These are phyloP conservation scores for Nomada lathburiana DNA, from an alignment of 2,888 invertebrate genomes.

Conservation along the genomic window DNA sequence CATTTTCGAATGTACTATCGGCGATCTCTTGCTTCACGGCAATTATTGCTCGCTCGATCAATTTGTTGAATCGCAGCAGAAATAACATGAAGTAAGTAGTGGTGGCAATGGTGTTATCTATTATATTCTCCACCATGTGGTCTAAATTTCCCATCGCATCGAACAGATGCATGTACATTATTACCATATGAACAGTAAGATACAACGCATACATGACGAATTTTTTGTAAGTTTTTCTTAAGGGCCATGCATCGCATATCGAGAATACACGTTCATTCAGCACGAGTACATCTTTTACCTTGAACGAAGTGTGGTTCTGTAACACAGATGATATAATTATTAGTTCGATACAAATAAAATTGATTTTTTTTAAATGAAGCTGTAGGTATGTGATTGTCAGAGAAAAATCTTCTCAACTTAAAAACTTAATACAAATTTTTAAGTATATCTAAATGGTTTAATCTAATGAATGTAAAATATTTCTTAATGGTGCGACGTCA, in stretches of 20 bases:
- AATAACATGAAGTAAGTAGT: conserved; percentile 1
- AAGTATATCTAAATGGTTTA: too few relatives aligned
- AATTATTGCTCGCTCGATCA: neutral
- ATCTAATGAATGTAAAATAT: too few relatives aligned
- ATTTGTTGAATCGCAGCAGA: conserved; percentile 14
- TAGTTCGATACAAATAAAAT: too few relatives aligned
- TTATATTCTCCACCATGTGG: neutral
- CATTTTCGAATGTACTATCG: neutral
- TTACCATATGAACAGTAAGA: neutral
- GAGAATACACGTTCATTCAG: conserved; percentile 5
- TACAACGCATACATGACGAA: conserved; percentile 3
- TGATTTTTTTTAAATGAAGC: too few relatives aligned
- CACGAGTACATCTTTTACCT: conserved; percentile 11
- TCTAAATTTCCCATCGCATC: conserved; percentile 7
- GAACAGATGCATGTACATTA: conserved; percentile 16
- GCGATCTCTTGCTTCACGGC: conserved; percentile 1
- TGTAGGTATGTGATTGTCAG: too few relatives aligned
- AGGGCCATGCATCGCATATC: conserved; percentile 19
- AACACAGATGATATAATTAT: neutral
- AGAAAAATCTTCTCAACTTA: too few relatives aligned
- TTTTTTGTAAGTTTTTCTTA: neutral
- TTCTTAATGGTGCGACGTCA: too few relatives aligned
- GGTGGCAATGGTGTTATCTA: neutral
- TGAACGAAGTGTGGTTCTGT: neutral
- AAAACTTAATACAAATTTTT: too few relatives aligned